phyloP scores from a whole-genome alignment of 2,888 invertebrate species.

The Epirrhoe alternata region DNA sequence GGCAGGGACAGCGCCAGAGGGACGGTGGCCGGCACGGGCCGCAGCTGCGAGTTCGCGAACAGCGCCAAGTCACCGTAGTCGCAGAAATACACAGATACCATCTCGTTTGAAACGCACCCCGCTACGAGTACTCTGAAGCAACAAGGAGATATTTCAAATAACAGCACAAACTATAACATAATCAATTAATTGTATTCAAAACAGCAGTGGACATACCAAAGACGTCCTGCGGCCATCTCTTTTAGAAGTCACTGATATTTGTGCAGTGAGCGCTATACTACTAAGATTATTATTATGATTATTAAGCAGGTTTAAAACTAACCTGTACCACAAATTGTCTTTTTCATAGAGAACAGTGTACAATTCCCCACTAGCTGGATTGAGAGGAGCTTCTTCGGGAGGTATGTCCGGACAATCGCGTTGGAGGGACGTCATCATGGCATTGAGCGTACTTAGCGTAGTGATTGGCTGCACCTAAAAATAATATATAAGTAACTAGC shows the following conservation, averaged over 20 bases:
- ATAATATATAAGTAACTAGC: not conserved
- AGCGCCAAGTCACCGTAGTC: slow-evolving; percentile 86
- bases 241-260: no score
- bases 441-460: slow-evolving; percentile 75
- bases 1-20: slow-evolving; percentile 74
- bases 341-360: slow-evolving; percentile 88
- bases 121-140: slow-evolving; percentile 77
- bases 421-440: slow-evolving; percentile 89
- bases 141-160: not conserved
- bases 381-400: slow-evolving; percentile 70
- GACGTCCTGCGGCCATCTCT: no score
- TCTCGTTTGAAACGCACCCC: slow-evolving; percentile 75
- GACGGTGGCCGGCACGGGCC: slow-evolving; percentile 67
- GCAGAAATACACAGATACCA: slow-evolving; percentile 86
- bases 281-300: not conserved
- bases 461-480: slow-evolving; percentile 74
- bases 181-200: no score
- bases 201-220: no score
- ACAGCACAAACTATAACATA: no score
- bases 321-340: slow-evolving; percentile 91
- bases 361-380: slow-evolving; percentile 85
- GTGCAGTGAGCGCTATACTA: no score
- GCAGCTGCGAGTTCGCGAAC: slow-evolving; percentile 62
- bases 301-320: slow-evolving; percentile 33
- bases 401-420: slow-evolving; percentile 83